Evolutionary conservation across 2,888 invertebrate species (phyloP).

Genomic region (Drosophila suboccidentalis): DNA sequence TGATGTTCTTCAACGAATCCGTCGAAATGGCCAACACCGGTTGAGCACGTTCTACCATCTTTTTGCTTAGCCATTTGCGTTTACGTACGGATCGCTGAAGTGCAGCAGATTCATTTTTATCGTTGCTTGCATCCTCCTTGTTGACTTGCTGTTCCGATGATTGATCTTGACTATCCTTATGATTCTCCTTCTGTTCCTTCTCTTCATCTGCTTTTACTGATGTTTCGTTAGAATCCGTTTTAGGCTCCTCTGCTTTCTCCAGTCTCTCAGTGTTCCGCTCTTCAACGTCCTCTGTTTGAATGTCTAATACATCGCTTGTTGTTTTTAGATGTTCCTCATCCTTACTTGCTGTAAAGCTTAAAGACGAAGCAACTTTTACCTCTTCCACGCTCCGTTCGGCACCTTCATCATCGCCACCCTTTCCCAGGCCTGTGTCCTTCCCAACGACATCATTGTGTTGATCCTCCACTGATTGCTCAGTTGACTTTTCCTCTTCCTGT

Average conservation of each 20-base stretch:
- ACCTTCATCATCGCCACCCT: constrained; percentile 21
- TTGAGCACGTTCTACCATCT: constrained; percentile 86
- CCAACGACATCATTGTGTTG: constrained; percentile 29
- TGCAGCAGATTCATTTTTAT: constrained; percentile 57
- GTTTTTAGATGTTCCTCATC: constrained; percentile 76
- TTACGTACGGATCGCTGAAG: constrained; percentile 84
- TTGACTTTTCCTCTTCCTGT: constrained; percentile 16
- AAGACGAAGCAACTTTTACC: constrained; percentile 76
- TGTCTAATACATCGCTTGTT: constrained; percentile 79
- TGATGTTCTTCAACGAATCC: constrained; percentile 90
- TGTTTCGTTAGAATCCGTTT: constrained; percentile 21
- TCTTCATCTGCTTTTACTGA: constrained; percentile 38
- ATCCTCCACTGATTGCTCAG: constrained; percentile 23
- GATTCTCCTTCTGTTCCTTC: constrained; percentile 62
- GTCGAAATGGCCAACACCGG: constrained; percentile 91
- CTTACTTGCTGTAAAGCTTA: constrained; percentile 69
- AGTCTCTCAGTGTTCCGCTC: constrained; percentile 44
- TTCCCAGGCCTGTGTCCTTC: constrained; percentile 12
- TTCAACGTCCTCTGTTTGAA: constrained; percentile 67
- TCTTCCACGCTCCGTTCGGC: constrained; percentile 40
- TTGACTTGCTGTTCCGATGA: constrained; percentile 7
- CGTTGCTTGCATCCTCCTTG: constrained; percentile 26
- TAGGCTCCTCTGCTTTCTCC: constrained; percentile 28
- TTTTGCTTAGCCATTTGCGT: constrained; percentile 85
- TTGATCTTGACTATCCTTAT: constrained; percentile 24